These are phyloP conservation scores for Quadriops clusia DNA, from an alignment of 2,888 invertebrate genomes.

Conservation along the genomic window DNA sequence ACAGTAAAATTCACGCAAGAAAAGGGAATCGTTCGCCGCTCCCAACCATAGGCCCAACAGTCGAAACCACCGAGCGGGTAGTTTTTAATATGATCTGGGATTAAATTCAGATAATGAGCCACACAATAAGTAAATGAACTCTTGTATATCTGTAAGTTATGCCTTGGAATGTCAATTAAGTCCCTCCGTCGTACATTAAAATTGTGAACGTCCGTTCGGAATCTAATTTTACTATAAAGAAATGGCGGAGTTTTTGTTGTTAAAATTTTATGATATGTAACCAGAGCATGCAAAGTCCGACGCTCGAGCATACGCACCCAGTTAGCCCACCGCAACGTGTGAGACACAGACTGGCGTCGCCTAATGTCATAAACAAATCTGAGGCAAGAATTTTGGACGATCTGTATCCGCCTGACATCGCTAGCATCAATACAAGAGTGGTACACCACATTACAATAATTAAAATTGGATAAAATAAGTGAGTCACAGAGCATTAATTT, in stretches of 20 bases:
- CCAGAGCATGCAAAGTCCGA: too few relatives aligned
- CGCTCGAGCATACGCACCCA: constrained; percentile 4
- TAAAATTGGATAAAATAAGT: background rate
- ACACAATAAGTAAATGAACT: too few relatives aligned
- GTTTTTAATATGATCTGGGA: too few relatives aligned
- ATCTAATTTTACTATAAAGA: constrained; percentile 2
- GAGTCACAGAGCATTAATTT: constrained; percentile 3
- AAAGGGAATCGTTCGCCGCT: too few relatives aligned
- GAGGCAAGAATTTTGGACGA: constrained; percentile 1
- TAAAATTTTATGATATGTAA: constrained; percentile 1
- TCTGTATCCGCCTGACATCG: constrained; percentile 2
- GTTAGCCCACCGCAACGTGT: background rate
- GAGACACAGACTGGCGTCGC: constrained; percentile 1
- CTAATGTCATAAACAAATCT: constrained; percentile 2
- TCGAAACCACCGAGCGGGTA: too few relatives aligned
- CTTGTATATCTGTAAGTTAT: too few relatives aligned
- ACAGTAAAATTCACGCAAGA: too few relatives aligned
- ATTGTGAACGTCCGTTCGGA: constrained; percentile 5
- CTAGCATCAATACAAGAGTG: background rate
- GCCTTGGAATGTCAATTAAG: too few relatives aligned
- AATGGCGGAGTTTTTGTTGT: background rate
- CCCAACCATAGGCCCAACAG: too few relatives aligned
- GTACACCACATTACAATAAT: background rate
- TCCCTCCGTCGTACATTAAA: constrained; percentile 5
- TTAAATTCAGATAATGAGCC: too few relatives aligned